Evolutionary conservation across 2,113 vertebrate genomes (phyloP), one percentile per base, ranked within the genome.

Genomic region (Mus spicilegus): DNA sequence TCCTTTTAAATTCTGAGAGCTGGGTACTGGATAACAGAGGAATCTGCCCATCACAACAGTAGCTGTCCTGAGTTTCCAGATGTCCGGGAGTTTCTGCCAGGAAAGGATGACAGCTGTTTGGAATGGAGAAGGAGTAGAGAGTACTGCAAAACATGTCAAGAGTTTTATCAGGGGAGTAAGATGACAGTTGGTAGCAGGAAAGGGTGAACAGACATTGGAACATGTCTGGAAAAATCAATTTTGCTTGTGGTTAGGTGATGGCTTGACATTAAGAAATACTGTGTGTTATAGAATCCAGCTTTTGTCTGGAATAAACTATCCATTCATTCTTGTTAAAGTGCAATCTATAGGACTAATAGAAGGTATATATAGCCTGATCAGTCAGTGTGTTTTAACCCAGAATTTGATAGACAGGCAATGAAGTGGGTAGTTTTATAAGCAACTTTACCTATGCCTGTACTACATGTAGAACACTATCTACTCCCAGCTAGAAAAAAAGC

Each of bases 91-190:
- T 93, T 95, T 94, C 96, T 97, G 94, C 93, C 95, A 97, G 87
- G 24, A 96, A 91, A 73, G 51, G 91, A 95, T 96, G 96, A 94
- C 96, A 97, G 96, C 94, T 97, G 96, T 97, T 96, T 95, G 76
- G 82, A 96, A 95, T 84, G 63, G 95, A 54, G 90, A 88, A 90
- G 78, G 87, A 93, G 65, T 69, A 54, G 36, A 95, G 80, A 58
- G 61, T 81, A 49, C 87, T 87, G 65, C 90, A 95, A 90, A 97
- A 94, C 91, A 92, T 85, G 87, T 97, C 95, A 95, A 63, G 82
- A 96, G 97, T 95, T 97, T 87, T 96, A 95, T 96, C 97, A 94
- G 92, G 94, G 97, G 96, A 97, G n/a, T 5, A 1, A 93, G 88
- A 92, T 96, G 97, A 95, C 97, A 97, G 92, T 72, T 96, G 93